phyloP scores from a whole-genome alignment of 2,797 vertebrate genomes.

The Bufotes viridis region DNA sequence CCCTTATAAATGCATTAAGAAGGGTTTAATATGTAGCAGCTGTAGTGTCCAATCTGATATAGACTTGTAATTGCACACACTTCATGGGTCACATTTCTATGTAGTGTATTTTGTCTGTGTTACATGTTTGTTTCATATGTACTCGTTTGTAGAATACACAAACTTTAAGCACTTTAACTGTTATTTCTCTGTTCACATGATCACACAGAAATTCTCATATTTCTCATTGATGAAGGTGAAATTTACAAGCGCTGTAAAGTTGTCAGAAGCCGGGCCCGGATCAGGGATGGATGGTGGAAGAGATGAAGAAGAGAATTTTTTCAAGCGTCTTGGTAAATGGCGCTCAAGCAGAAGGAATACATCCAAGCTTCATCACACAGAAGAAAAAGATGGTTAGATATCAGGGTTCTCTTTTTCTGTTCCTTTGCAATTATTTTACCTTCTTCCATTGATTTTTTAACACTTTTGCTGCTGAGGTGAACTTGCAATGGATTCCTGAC shows the following conservation, averaged over 20 bases:
- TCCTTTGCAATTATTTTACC: slow-evolving; percentile 69
- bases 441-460: slow-evolving; percentile 55
- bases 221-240: slow-evolving; percentile 83
- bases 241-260: slow-evolving; percentile 97
- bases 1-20: neutral
- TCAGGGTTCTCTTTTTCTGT: slow-evolving; percentile 76
- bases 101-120: neutral
- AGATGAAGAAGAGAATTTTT: slow-evolving; percentile 99
- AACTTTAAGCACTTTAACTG: neutral
- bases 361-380: slow-evolving; percentile 92
- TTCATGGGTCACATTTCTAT: neutral
- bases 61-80: neutral
- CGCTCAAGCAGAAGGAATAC: slow-evolving; percentile 89
- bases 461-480: slow-evolving; percentile 54
- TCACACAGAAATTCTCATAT: slow-evolving; percentile 15
- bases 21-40: neutral
- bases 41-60: neutral
- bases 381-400: slow-evolving; percentile 95
- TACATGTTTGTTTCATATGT: neutral
- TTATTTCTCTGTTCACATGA: neutral
- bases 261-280: slow-evolving; percentile 87
- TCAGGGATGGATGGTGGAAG: slow-evolving; percentile 85
- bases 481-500: slow-evolving; percentile 44
- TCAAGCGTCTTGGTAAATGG: slow-evolving; percentile 99
- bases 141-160: neutral